Evolutionary conservation across 2,113 vertebrate species (phyloP).

Genomic region (Saccopteryx leptura): DNA sequence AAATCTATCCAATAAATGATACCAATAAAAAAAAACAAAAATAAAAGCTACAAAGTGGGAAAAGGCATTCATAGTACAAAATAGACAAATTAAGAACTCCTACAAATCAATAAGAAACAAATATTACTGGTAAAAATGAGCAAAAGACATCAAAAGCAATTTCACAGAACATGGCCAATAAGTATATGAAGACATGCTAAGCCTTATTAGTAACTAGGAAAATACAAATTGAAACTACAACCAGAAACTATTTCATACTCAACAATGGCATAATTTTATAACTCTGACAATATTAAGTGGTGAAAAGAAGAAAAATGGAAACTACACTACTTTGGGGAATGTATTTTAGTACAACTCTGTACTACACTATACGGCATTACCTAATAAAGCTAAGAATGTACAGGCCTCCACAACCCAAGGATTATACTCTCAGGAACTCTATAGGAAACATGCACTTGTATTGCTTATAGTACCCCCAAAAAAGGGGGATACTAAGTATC

Average conservation of each 20-base stretch:
- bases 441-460: background rate
- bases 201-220: conserved; percentile 31
- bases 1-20: conserved; percentile 20
- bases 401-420: background rate
- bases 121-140: background rate
- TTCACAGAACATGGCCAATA: background rate
- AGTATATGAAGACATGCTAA: background rate
- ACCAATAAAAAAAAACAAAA: conserved; percentile 32
- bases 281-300: background rate
- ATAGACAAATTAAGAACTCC: conserved; percentile 2
- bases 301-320: conserved; percentile 31
- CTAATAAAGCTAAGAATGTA: background rate
- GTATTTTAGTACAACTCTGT: background rate
- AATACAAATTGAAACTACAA: conserved; percentile 18
- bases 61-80: background rate
- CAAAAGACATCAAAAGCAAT: background rate
- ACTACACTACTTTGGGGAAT: background rate
- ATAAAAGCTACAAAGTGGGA: background rate
- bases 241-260: conserved; percentile 19
- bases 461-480: background rate
- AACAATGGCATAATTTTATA: conserved; percentile 33
- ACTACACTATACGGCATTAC: background rate
- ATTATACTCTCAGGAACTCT: background rate
- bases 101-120: conserved; percentile 39
- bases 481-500: background rate